phyloP scores from a whole-genome alignment of 2,113 vertebrate genomes.

The Jaculus jaculus region DNA sequence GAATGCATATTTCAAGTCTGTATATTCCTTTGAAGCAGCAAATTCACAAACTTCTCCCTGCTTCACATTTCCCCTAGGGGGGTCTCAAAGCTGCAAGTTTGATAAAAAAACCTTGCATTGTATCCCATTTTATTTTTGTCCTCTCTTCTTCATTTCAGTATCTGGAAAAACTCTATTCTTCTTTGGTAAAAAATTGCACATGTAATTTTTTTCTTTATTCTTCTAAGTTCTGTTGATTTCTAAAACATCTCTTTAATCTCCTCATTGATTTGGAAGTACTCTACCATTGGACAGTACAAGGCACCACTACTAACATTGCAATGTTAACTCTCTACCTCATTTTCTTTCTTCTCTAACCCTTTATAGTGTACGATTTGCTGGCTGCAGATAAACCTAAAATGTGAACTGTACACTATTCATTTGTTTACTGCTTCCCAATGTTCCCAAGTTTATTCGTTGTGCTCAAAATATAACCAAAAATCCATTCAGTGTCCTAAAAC shows the following conservation, averaged over 20 bases:
- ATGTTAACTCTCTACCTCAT: no score
- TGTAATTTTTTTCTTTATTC: neutral
- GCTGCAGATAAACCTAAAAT: neutral
- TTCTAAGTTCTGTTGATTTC: neutral
- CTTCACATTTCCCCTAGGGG: neutral
- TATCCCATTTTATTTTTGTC: neutral
- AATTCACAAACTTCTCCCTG: neutral
- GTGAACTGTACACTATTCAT: neutral
- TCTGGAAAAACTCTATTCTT: neutral
- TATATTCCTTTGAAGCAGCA: neutral
- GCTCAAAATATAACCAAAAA: neutral
- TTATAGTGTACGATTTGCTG: neutral
- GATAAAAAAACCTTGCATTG: constrained; percentile 1
- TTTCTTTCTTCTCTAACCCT: neutral
- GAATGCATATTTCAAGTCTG: neutral
- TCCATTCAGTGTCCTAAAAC: neutral
- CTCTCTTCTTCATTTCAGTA: neutral
- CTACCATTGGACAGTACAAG: neutral
- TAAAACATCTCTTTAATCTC: neutral
- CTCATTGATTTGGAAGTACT: neutral
- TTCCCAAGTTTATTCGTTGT: neutral
- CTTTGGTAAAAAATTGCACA: neutral
- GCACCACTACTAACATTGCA: neutral
- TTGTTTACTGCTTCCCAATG: neutral
- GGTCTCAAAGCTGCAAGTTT: neutral